These are phyloP conservation scores for Bombus superbus DNA, from an alignment of 1,140 invertebrate genomes.

Conservation along the genomic window DNA sequence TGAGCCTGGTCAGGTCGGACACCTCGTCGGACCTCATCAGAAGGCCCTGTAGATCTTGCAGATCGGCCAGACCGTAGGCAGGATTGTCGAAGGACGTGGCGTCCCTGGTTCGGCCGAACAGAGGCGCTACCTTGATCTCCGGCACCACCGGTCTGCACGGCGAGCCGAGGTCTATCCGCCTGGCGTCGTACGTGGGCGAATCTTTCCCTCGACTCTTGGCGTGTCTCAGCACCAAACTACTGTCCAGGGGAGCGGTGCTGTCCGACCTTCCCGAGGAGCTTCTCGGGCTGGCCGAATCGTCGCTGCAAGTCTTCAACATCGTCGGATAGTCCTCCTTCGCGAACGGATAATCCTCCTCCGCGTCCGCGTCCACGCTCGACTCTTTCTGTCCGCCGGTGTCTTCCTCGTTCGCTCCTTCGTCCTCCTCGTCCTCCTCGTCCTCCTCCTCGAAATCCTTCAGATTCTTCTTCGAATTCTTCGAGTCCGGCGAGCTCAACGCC, in stretches of 20 bases:
- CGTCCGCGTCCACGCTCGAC: constrained; percentile 73
- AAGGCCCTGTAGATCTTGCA: constrained; percentile 74
- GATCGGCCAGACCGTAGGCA: constrained; percentile 76
- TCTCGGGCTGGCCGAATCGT: constrained; percentile 80
- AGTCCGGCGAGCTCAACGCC: constrained; percentile 27
- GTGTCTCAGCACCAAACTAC: constrained; percentile 69
- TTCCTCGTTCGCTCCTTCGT: constrained; percentile 46
- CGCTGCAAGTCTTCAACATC: constrained; percentile 80
- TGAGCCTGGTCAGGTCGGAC: constrained; percentile 74
- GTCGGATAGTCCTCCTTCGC: constrained; percentile 82
- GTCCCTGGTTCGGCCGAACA: constrained; percentile 62
- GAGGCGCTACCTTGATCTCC: constrained; percentile 71
- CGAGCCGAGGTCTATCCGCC: constrained; percentile 78
- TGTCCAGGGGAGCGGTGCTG: constrained; percentile 77
- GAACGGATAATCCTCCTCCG: constrained; percentile 80
- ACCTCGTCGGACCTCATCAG: constrained; percentile 77
- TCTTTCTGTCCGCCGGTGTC: constrained; percentile 73
- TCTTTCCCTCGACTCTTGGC: constrained; percentile 61
- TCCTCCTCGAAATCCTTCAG: constrained; percentile 59
- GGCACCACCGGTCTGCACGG: constrained; percentile 72
- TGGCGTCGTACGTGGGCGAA: constrained; percentile 74
- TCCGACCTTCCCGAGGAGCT: constrained; percentile 80
- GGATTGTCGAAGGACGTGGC: constrained; percentile 80
- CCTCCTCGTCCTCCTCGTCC: constrained; percentile 52
- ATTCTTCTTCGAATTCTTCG: constrained; percentile 61